These are phyloP conservation scores for Allolobophora icterica DNA, from an alignment of 2,888 invertebrate genomes.

Conservation along the genomic window DNA sequence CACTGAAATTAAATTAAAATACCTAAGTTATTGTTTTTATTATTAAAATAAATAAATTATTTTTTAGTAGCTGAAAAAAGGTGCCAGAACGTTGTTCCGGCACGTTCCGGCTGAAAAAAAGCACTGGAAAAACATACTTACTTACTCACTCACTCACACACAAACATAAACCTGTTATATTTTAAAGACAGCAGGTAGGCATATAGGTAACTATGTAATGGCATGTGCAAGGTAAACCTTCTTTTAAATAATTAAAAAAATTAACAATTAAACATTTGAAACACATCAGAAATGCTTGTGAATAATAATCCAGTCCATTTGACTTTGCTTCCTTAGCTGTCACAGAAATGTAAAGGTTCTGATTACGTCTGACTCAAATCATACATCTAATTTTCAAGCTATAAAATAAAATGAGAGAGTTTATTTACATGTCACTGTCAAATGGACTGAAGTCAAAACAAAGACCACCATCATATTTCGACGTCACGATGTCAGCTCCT, in stretches of 20 bases:
- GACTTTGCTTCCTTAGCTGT: neutral
- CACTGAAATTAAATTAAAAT: too few species aligned
- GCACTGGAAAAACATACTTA: too few species aligned
- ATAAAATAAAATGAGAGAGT: neutral
- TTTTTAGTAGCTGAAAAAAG: too few species aligned
- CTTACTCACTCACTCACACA: too few species aligned
- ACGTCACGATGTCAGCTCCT: constrained; percentile 40
- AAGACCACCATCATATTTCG: constrained; percentile 62
- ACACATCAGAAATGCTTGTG: neutral
- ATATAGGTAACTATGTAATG: neutral
- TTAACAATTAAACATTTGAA: too few species aligned
- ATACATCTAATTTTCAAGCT: neutral
- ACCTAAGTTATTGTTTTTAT: too few species aligned
- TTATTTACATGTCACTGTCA: constrained; percentile 55
- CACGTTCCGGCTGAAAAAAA: too few species aligned
- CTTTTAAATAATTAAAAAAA: too few species aligned
- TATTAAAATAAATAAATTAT: too few species aligned
- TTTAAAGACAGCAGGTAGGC: neutral
- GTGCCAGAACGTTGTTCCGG: too few species aligned
- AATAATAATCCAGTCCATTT: neutral
- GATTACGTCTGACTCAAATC: neutral
- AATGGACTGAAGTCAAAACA: constrained; percentile 63
- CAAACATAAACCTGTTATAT: neutral
- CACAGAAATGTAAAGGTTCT: neutral
- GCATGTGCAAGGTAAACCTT: too few species aligned